Conservation (phyloP, 1,140 invertebrate species). For the Eubasilissa regina region DNA sequence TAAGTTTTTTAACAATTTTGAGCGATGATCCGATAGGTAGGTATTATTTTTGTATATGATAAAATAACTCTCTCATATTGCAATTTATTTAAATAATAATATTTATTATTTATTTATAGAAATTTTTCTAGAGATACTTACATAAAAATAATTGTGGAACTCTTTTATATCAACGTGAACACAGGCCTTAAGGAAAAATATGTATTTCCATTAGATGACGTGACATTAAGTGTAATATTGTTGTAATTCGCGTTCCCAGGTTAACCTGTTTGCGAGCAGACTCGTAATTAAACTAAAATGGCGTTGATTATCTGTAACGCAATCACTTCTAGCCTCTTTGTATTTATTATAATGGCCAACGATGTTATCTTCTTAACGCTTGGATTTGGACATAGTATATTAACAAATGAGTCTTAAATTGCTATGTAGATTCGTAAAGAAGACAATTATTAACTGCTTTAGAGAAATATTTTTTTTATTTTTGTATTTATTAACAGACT, state of each 20-base stretch:
- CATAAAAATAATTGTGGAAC: too few relatives aligned
- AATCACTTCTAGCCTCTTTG: constrained; percentile 1
- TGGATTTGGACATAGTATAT: neutral
- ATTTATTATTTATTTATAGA: too few relatives aligned
- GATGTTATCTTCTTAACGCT: neutral
- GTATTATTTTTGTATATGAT: too few relatives aligned
- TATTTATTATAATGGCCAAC: constrained; percentile 12
- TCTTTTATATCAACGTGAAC: neutral
- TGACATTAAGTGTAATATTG: neutral
- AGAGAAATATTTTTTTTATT: too few relatives aligned
- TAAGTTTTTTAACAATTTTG: too few relatives aligned
- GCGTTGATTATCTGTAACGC: constrained; percentile 19
- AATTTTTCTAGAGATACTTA: too few relatives aligned
- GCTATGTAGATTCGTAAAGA: neutral
- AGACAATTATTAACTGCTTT: constrained; percentile 7
- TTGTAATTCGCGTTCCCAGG: constrained; percentile 5
- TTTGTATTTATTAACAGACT: too few relatives aligned
- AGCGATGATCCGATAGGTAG: too few relatives aligned
- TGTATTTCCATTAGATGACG: neutral
- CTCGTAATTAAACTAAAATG: constrained; percentile 16
- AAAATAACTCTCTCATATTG: too few relatives aligned
- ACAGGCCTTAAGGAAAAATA: neutral
- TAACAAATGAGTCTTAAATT: neutral
- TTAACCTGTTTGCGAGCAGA: constrained; percentile 4
- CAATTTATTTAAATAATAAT: too few relatives aligned